These are phyloP conservation scores for Paratrypauchen microcephalus DNA, from an alignment of 2,797 vertebrate species.

Conservation along the genomic window DNA sequence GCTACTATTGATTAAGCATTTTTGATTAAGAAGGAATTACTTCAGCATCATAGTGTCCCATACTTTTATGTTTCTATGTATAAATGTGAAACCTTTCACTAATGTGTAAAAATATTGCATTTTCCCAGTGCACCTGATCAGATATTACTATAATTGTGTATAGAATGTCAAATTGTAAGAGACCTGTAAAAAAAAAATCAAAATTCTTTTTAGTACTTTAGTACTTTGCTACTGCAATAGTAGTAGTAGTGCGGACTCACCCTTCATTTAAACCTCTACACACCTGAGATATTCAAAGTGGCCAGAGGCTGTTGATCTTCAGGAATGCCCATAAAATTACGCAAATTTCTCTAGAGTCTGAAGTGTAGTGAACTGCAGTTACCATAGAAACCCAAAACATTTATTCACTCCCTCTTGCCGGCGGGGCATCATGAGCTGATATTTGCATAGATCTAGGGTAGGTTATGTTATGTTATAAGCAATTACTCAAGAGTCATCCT, in stretches of 20 bases:
- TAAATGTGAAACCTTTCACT: neutral
- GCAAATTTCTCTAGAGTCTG: constrained; percentile 27
- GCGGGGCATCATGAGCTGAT: neutral
- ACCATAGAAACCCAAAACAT: constrained; percentile 50
- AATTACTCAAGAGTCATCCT: neutral
- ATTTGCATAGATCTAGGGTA: neutral
- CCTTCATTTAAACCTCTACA: constrained; percentile 1
- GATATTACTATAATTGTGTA: neutral
- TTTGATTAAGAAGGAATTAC: neutral
- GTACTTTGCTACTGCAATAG: neutral
- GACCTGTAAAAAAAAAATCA: neutral
- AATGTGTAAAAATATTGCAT: neutral
- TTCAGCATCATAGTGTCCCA: neutral
- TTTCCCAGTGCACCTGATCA: neutral
- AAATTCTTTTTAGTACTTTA: neutral
- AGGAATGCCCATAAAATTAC: constrained; percentile 40
- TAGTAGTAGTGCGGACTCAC: neutral
- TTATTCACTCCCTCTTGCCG: constrained; percentile 16
- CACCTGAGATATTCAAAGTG: constrained; percentile 16
- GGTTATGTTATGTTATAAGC: neutral
- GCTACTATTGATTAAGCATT: neutral
- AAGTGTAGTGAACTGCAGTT: constrained; percentile 8
- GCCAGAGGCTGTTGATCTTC: constrained; percentile 13
- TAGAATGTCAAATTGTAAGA: neutral
- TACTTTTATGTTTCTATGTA: too few species aligned